These are phyloP conservation scores for Apus apus DNA, from an alignment of 2,113 vertebrate species.

Conservation along the genomic window DNA sequence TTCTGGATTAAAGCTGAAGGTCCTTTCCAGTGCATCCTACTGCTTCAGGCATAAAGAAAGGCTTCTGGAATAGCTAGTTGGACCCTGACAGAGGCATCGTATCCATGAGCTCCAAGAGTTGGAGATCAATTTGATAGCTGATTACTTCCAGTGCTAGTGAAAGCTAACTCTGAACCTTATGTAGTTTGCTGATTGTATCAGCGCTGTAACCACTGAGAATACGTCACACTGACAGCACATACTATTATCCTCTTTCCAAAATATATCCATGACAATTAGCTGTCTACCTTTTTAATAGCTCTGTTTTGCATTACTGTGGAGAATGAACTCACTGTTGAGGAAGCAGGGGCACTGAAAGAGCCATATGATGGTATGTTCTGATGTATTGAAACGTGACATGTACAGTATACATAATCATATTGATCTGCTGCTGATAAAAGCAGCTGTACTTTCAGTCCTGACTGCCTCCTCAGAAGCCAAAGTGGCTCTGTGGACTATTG, in stretches of 20 bases:
- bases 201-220: background rate
- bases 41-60: background rate
- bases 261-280: constrained; percentile 5
- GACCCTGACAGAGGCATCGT: background rate
- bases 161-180: background rate
- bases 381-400: background rate
- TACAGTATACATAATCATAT: background rate
- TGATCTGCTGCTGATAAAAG: background rate
- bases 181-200: constrained; percentile 6
- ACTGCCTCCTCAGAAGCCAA: background rate
- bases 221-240: background rate
- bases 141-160: background rate
- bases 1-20: background rate
- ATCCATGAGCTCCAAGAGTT: background rate
- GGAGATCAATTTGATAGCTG: background rate
- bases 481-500: background rate
- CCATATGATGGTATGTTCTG: background rate
- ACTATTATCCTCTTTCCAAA: constrained; percentile 15
- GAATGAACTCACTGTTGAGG: background rate
- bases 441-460: background rate
- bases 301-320: background rate
- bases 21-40: background rate
- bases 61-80: background rate
- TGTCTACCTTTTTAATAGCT: constrained; percentile 1
- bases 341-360: background rate